Evolutionary conservation across 1,140 invertebrate genomes (phyloP).

Genomic region (Nebria ingens): DNA sequence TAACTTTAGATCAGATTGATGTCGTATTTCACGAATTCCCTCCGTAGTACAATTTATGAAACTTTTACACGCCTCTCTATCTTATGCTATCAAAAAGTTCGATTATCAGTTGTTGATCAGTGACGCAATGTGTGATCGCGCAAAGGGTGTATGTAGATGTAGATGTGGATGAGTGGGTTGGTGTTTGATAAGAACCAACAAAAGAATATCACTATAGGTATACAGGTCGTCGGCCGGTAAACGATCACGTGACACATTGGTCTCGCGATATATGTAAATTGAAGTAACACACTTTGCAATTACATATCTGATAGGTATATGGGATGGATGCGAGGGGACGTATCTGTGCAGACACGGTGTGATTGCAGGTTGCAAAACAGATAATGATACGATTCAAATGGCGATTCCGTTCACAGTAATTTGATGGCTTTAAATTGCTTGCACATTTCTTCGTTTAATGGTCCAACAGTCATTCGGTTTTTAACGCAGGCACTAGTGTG

Average conservation of each 20-base stretch:
- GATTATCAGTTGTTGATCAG: too few relatives aligned
- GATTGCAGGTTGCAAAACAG: not conserved
- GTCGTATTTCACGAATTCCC: too few relatives aligned
- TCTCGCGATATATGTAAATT: slow-evolving; percentile 1
- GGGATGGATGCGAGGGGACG: not conserved
- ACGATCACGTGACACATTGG: slow-evolving; percentile 4
- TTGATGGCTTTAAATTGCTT: slow-evolving; percentile 8
- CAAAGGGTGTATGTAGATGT: too few relatives aligned
- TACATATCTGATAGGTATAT: slow-evolving; percentile 8
- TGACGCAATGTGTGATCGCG: too few relatives aligned
- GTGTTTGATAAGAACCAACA: not conserved
- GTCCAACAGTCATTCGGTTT: not conserved
- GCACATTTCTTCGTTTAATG: slow-evolving; percentile 8
- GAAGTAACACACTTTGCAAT: not conserved
- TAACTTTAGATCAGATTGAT: too few relatives aligned
- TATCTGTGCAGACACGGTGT: not conserved
- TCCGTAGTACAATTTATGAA: too few relatives aligned
- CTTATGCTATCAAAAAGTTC: too few relatives aligned
- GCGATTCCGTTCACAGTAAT: slow-evolving; percentile 4
- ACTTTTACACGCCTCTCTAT: too few relatives aligned
- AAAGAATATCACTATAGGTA: too few relatives aligned
- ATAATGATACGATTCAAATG: slow-evolving; percentile 8
- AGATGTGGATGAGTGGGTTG: not conserved
- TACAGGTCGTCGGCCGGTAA: not conserved
- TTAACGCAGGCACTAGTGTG: not conserved